Conservation (phyloP, 2,113 vertebrate species). For the Rhineura floridana region DNA sequence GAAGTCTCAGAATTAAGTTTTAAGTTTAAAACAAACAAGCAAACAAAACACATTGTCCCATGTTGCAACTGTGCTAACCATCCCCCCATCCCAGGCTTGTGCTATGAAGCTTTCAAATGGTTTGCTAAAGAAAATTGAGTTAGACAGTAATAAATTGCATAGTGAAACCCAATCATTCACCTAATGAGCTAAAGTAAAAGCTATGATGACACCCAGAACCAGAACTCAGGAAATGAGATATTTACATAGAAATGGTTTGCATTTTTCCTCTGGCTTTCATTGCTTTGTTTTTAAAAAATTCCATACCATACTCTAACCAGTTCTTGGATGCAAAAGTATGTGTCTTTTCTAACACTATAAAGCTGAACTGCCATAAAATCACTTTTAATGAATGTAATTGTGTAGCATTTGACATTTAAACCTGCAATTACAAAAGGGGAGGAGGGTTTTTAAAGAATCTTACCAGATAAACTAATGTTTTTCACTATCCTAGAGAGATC, state of each 20-base stretch:
- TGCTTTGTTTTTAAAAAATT: slow-evolving; percentile 42
- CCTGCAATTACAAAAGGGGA: slow-evolving; percentile 45
- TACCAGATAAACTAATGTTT: not conserved
- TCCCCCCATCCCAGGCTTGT: not conserved
- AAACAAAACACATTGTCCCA: not conserved
- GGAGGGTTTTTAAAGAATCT: slow-evolving; percentile 21
- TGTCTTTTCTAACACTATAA: slow-evolving; percentile 31
- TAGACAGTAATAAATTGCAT: slow-evolving; percentile 70
- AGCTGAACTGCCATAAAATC: slow-evolving; percentile 48
- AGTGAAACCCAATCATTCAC: slow-evolving; percentile 72
- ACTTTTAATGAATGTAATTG: slow-evolving; percentile 36
- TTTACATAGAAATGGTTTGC: slow-evolving; percentile 72
- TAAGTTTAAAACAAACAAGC: not conserved
- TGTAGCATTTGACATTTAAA: slow-evolving; percentile 8
- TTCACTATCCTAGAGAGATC: slow-evolving; percentile 23
- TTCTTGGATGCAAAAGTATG: slow-evolving; percentile 37
- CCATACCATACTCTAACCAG: slow-evolving; percentile 46
- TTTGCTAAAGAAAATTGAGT: slow-evolving; percentile 74
- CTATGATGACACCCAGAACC: slow-evolving; percentile 61
- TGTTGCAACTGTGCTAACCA: not conserved
- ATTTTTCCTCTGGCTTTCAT: slow-evolving; percentile 66
- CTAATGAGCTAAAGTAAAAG: slow-evolving; percentile 63
- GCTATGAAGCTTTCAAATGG: slow-evolving; percentile 62
- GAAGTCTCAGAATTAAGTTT: not conserved
- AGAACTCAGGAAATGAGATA: slow-evolving; percentile 73